These are phyloP conservation scores for Rhombomys opimus DNA, from an alignment of 2,113 vertebrate species.

Conservation along the genomic window DNA sequence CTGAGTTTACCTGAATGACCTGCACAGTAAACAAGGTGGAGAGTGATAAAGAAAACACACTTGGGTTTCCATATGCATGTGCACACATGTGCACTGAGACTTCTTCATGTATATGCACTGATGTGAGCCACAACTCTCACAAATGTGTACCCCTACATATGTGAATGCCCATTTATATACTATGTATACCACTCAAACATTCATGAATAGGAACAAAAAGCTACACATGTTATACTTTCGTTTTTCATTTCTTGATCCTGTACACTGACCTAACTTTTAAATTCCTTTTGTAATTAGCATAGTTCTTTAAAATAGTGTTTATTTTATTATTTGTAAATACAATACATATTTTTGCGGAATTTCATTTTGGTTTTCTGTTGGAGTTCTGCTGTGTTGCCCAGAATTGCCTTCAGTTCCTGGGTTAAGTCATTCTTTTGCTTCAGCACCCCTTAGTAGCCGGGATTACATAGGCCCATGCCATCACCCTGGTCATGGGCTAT, in stretches of 20 bases:
- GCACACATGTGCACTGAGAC: not conserved
- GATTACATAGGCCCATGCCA: not conserved
- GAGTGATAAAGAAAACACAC: not conserved
- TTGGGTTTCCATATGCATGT: not conserved
- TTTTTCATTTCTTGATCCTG: not conserved
- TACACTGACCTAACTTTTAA: not conserved
- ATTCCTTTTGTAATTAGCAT: conserved; percentile 21
- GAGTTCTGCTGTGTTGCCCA: not conserved
- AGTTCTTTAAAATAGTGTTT: not conserved
- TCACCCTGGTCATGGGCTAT: not conserved
- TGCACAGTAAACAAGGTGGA: not conserved
- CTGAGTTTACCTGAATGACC: not conserved
- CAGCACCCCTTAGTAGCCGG: not conserved
- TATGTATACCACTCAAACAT: not conserved
- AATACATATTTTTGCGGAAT: not conserved
- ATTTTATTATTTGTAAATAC: not conserved
- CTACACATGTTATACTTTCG: not conserved
- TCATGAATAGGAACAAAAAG: not conserved
- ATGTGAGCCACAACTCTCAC: not conserved
- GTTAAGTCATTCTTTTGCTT: not conserved
- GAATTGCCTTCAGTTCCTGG: not conserved
- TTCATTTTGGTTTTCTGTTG: not conserved
- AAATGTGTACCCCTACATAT: not conserved
- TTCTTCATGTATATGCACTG: no score
- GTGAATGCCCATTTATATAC: not conserved